Percentiles rank a stretch among this genome's conserved stretches.
phyloP scores from a whole-genome alignment of 1,140 invertebrate genomes.

The Drosophila arizonae region DNA sequence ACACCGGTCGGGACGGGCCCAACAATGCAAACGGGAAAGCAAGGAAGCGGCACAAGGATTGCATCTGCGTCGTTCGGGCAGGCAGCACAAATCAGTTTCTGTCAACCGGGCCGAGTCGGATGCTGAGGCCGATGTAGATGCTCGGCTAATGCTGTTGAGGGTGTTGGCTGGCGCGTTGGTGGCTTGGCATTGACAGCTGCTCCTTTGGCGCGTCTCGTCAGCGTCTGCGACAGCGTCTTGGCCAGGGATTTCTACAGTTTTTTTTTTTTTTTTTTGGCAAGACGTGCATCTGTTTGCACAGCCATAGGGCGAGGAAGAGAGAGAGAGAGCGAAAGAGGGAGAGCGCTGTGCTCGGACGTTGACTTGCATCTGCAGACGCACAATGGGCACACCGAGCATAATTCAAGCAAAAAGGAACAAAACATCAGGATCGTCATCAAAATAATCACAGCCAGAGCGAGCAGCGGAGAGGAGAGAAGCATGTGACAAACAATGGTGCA shows the following conservation, averaged over 20 bases:
- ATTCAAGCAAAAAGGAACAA: conserved; percentile 36
- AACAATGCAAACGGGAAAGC: conserved; percentile 64
- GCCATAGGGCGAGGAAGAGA: conserved; percentile 2
- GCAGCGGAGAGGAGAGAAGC: neutral
- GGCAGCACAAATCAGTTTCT: conserved; percentile 63
- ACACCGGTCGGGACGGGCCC: conserved; percentile 59
- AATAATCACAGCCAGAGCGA: conserved; percentile 63
- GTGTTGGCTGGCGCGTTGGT: conserved; percentile 68
- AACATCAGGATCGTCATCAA: conserved; percentile 30
- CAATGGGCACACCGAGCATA: conserved; percentile 53
- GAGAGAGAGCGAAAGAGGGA: conserved; percentile 1
- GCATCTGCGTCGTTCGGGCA: conserved; percentile 58
- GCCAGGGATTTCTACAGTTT: conserved; percentile 16
- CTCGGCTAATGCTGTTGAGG: conserved; percentile 44
- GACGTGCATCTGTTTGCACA: conserved; percentile 69
- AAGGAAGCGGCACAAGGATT: conserved; percentile 42
- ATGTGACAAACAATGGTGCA: conserved; percentile 63
- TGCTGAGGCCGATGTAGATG: conserved; percentile 5
- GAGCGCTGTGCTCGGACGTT: conserved; percentile 60
- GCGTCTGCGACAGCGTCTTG: conserved; percentile 22
- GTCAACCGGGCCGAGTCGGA: conserved; percentile 53
- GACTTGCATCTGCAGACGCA: conserved; percentile 77
- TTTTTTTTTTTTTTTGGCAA: conserved; percentile 53
- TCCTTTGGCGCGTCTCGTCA: conserved; percentile 65
- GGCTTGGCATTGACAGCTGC: conserved; percentile 68